Evolutionary conservation across 2,888 invertebrate species (phyloP).

Genomic region (Octodonta nipae): DNA sequence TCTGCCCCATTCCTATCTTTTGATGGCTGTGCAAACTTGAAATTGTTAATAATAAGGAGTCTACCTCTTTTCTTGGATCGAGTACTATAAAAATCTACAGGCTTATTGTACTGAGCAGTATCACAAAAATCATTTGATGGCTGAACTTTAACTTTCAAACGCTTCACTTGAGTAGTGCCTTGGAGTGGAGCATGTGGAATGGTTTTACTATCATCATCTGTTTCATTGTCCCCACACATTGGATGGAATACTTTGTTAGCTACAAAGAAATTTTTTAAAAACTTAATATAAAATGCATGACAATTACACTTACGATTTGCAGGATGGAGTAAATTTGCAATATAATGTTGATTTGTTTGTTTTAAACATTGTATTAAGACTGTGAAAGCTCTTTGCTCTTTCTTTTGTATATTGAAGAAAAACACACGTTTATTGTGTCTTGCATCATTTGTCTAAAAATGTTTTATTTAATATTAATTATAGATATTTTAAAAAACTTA

Average conservation of each 20-base stretch:
- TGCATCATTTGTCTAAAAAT: no score
- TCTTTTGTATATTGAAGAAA: conserved; percentile 18
- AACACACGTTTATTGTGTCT: conserved; percentile 19
- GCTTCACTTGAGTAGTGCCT: conserved; percentile 9
- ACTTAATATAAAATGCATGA: no score
- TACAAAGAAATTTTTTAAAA: neutral
- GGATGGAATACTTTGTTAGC: conserved; percentile 3
- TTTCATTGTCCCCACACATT: neutral
- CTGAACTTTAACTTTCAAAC: conserved; percentile 15
- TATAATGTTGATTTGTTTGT: conserved; percentile 13
- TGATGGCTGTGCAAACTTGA: conserved; percentile 34
- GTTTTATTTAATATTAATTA: neutral
- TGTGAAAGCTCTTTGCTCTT: conserved; percentile 15
- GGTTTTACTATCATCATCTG: neutral
- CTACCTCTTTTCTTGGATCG: conserved; percentile 44
- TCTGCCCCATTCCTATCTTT: conserved; percentile 43
- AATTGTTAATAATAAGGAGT: conserved; percentile 48
- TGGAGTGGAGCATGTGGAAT: conserved; percentile 5
- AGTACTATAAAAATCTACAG: conserved; percentile 35
- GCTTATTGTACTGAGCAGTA: conserved; percentile 18
- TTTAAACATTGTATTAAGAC: conserved; percentile 13
- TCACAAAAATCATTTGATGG: conserved; percentile 17
- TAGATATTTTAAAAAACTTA: conserved; percentile 9
- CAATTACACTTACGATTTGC: no score
- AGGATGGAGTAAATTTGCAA: conserved; percentile 13